Base-by-base conservation (phyloP, 1,140 invertebrate species). In the Pentalonia nigronervosa region DNA sequence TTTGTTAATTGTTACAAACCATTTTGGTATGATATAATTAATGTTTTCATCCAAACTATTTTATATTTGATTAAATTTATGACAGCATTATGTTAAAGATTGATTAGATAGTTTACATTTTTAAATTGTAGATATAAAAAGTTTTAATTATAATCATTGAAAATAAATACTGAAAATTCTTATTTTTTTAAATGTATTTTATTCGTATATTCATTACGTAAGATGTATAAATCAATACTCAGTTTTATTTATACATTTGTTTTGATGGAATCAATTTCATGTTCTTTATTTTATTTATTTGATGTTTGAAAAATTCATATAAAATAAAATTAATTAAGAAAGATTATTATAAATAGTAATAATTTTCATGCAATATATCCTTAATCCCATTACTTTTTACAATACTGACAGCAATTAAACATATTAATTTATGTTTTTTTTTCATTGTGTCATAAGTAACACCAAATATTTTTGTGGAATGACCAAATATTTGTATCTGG, bases 271-370 rank as follows among this genome's bases (percentile, higher is more conserved):
- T 7, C 2, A 20, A 50, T 34, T 88, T 34, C 34, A 7, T 88
- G 30, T 50, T 88, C 3, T 50, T 89, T 89, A 53, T 89, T 89
- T 89, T 53, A 50, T 53, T 87, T 87, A 48, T 48, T n/a, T 87
- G 30, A 34, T 87, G 47, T 87, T n/a, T 87, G 47, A n/a, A 87
- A 9, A 48, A 45, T 87, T 17, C 14, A 41, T 83, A 41, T 81
- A 36, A 36, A 36, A 83, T 83, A 83, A 53, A 89, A 88, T 34
- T 21, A 2, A 50, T 50, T 20, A 20, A 8, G 11, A n/a, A 7
- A 88, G 11, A 88, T 48, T 48, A 47, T 87, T 47, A 48, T 25
- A 34, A 45, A 25, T 84, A 84, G 30, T 88, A 48, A 45, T 88
- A 20, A 47, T 88, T 88, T 88, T 17, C 1, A 88, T 88, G 20